phyloP scores from a whole-genome alignment of 1,140 invertebrate species.

The Cyrtorhinus lividipennis region DNA sequence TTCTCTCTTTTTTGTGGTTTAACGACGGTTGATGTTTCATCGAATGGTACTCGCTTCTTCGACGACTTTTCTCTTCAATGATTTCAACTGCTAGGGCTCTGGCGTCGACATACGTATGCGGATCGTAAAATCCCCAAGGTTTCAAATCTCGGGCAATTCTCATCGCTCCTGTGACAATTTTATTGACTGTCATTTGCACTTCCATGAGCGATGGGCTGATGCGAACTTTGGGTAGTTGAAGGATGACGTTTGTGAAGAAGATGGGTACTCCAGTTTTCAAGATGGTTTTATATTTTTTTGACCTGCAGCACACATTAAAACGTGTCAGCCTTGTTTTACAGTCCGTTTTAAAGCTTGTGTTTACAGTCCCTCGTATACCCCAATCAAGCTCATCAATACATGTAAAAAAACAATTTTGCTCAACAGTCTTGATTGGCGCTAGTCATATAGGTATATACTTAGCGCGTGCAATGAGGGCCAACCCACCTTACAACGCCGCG shows the following conservation, averaged over 20 bases:
- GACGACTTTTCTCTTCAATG: neutral
- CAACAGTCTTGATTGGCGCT: too few relatives aligned
- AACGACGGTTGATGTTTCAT: neutral
- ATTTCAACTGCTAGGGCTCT: neutral
- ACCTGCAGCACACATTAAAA: too few relatives aligned
- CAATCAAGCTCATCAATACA: too few relatives aligned
- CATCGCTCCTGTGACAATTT: constrained; percentile 42
- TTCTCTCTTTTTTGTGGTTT: neutral
- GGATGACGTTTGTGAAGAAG: constrained; percentile 40
- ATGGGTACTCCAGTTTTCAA: constrained; percentile 30
- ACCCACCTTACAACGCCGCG: constrained; percentile 17
- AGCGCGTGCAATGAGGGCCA: too few relatives aligned
- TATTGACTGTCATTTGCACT: constrained; percentile 51
- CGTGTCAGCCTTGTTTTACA: too few relatives aligned
- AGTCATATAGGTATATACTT: too few relatives aligned
- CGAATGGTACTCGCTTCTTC: neutral
- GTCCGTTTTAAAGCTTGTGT: too few relatives aligned
- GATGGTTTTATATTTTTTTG: neutral
- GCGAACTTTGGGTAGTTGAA: constrained; percentile 44
- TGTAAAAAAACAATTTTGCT: too few relatives aligned
- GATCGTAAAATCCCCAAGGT: constrained; percentile 11
- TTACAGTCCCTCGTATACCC: too few relatives aligned
- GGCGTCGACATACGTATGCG: neutral
- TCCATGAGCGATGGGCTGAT: constrained; percentile 51
- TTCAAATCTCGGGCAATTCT: constrained; percentile 43